A percentile compares a stretch with the other conserved stretches of the same genome.
Evolutionary conservation across 2,888 invertebrate genomes (phyloP).

Genomic region (Limnephilus rhombicus): DNA sequence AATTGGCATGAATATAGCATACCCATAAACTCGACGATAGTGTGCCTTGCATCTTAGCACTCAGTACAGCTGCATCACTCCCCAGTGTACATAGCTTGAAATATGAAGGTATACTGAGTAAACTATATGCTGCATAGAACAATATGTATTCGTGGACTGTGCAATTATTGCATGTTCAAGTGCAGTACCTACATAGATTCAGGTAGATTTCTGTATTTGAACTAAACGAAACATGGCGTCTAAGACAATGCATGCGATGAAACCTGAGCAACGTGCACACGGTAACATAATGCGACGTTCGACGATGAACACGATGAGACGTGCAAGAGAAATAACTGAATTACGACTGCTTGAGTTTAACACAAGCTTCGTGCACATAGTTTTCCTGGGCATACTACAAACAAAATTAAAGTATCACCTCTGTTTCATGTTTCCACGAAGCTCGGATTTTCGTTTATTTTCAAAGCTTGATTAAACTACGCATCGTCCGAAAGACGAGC

Average conservation of each 20-base stretch:
- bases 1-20: not conserved
- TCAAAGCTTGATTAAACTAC: not conserved
- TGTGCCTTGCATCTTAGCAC: not conserved
- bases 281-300: not conserved
- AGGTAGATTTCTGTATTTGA: slow-evolving; percentile 3
- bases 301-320: not conserved
- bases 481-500: not conserved
- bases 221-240: not conserved
- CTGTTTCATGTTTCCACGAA: not conserved
- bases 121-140: not conserved
- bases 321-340: not conserved
- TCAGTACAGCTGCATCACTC: not conserved
- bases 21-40: not conserved
- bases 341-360: not conserved
- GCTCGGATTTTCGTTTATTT: not conserved
- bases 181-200: not conserved
- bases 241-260: not conserved
- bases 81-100: not conserved
- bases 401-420: not conserved
- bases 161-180: not conserved
- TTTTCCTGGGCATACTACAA: not conserved
- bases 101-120: not conserved
- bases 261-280: not conserved
- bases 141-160: not conserved
- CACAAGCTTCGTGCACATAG: not conserved